Conservation (phyloP, 2,888 invertebrate genomes). For the Cistogaster globosa region DNA sequence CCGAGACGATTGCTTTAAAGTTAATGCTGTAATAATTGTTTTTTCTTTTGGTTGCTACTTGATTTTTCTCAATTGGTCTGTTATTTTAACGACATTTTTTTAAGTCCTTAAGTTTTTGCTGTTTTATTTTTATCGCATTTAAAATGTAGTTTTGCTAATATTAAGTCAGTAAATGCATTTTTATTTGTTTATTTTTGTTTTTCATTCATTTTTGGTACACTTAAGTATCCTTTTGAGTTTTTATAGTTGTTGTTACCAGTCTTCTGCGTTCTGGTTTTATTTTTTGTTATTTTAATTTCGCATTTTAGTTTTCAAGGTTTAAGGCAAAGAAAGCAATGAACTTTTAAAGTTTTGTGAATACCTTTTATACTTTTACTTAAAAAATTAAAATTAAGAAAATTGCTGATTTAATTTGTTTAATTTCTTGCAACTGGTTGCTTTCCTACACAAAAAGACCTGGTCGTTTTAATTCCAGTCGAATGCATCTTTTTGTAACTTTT, state of each 20-base stretch:
- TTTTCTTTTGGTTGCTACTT: neutral
- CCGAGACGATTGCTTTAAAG: neutral
- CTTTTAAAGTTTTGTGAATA: neutral
- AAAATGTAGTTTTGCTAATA: no score
- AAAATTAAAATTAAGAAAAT: neutral
- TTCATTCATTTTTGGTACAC: neutral
- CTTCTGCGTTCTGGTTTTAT: neutral
- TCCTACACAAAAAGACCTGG: no score
- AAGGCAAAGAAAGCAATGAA: neutral
- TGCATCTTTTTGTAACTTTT: no score
- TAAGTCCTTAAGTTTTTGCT: neutral
- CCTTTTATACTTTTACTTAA: no score
- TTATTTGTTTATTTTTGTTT: neutral
- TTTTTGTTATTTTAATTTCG: neutral
- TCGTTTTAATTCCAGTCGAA: no score
- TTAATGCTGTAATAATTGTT: neutral
- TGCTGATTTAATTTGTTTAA: neutral
- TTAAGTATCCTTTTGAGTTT: neutral
- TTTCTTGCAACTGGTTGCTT: no score
- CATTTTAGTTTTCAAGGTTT: neutral
- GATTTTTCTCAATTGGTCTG: slow-evolving; percentile 27
- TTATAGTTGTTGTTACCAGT: neutral
- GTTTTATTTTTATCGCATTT: neutral
- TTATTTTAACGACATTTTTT: slow-evolving; percentile 16
- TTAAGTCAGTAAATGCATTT: neutral